phyloP scores from a whole-genome alignment of 2,113 vertebrate species.

The Sarotherodon lohbergeri region DNA sequence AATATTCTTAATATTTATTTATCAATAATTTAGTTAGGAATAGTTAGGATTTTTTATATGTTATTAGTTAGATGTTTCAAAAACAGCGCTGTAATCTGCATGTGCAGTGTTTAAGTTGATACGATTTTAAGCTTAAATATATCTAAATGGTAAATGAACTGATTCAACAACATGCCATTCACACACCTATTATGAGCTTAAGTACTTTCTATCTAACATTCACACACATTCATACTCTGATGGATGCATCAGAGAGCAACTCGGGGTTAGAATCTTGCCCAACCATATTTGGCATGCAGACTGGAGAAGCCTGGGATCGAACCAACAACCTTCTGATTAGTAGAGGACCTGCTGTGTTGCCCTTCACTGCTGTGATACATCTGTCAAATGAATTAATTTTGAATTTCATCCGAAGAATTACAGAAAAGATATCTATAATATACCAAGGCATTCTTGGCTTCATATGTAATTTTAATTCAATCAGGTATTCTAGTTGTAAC shows the following conservation, averaged over 20 bases:
- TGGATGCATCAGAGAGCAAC: not conserved
- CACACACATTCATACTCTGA: not conserved
- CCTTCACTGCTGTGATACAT: not conserved
- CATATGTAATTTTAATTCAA: not conserved
- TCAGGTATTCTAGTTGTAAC: not conserved
- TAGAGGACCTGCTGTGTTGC: not conserved
- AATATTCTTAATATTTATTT: not conserved
- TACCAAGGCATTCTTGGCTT: not conserved
- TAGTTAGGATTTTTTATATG: rapidly evolving
- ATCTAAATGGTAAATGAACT: not conserved
- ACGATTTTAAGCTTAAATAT: not conserved
- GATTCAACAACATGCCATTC: not conserved
- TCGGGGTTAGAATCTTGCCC: not conserved
- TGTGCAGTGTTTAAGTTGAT: not conserved
- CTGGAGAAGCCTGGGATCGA: not conserved
- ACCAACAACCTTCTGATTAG: not conserved
- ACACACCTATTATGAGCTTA: not conserved
- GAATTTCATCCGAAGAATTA: not conserved
- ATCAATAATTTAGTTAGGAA: not conserved
- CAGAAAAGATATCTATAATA: not conserved
- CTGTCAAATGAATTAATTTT: not conserved
- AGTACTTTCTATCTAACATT: not conserved
- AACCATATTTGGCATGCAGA: not conserved
- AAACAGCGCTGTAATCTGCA: not conserved
- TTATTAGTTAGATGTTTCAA: not conserved